Evolutionary conservation across 1,140 invertebrate genomes (phyloP).

Genomic region (Platorchestia sp.): DNA sequence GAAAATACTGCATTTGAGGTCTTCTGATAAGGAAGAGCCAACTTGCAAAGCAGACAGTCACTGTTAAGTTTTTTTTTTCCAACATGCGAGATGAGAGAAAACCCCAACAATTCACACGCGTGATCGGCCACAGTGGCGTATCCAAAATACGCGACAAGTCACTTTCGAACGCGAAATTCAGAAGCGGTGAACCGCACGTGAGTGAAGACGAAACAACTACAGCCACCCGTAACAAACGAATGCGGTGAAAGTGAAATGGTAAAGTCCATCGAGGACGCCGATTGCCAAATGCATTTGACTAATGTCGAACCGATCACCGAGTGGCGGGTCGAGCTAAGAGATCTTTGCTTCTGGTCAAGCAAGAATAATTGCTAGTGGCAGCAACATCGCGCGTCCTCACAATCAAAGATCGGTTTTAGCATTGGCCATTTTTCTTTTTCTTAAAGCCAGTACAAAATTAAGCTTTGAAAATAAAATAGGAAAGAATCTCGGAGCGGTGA

Average conservation of each 20-base stretch:
- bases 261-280: slow-evolving; percentile 4
- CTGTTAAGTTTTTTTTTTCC: background rate
- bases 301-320: background rate
- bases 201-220: background rate
- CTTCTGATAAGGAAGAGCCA: background rate
- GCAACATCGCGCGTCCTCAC: background rate
- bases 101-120: background rate
- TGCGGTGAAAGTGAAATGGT: background rate
- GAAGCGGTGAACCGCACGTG: background rate
- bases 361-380: background rate
- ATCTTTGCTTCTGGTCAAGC: background rate
- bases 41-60: background rate
- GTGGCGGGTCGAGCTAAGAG: background rate
- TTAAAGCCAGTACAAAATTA: background rate
- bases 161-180: slow-evolving; percentile 7
- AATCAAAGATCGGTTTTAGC: background rate
- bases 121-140: background rate
- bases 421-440: background rate
- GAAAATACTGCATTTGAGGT: background rate
- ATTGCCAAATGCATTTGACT: background rate
- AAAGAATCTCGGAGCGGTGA: background rate
- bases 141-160: background rate
- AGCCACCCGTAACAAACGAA: background rate
- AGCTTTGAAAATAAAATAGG: background rate
- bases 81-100: background rate